These are phyloP conservation scores for Andrena haemorrhoa DNA, from an alignment of 2,888 invertebrate genomes.

Conservation along the genomic window DNA sequence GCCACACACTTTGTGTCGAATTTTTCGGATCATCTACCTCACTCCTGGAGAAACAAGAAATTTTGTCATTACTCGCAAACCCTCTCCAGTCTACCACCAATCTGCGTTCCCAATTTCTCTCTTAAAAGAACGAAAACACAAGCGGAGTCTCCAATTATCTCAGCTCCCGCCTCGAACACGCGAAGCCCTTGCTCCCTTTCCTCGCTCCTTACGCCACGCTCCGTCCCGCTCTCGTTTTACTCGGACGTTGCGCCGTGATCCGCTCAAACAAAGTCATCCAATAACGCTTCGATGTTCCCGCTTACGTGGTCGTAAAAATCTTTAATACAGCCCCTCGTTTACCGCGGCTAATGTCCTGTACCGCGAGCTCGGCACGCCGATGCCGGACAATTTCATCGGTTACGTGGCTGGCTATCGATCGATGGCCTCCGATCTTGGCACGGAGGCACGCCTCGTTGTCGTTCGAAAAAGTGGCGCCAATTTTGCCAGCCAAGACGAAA, in stretches of 20 bases:
- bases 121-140: background rate
- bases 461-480: background rate
- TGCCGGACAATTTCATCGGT: background rate
- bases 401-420: background rate
- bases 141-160: background rate
- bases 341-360: constrained; percentile 2
- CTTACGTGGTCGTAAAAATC: background rate
- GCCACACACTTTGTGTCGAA: no score
- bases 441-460: background rate
- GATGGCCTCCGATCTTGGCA: background rate
- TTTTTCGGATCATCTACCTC: no score
- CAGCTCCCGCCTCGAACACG: background rate
- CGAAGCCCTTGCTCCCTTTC: background rate
- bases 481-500: constrained; percentile 9
- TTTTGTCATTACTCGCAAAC: no score
- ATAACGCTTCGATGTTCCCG: constrained; percentile 5
- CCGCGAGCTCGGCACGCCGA: background rate
- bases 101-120: background rate
- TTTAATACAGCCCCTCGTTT: constrained; percentile 4
- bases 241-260: background rate
- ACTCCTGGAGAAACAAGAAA: no score
- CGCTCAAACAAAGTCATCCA: background rate
- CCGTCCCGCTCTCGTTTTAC: background rate
- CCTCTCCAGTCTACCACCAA: no score
- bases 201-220: background rate